These are phyloP conservation scores for Saccostrea glomerata DNA, from an alignment of 1,140 invertebrate species.

Conservation along the genomic window DNA sequence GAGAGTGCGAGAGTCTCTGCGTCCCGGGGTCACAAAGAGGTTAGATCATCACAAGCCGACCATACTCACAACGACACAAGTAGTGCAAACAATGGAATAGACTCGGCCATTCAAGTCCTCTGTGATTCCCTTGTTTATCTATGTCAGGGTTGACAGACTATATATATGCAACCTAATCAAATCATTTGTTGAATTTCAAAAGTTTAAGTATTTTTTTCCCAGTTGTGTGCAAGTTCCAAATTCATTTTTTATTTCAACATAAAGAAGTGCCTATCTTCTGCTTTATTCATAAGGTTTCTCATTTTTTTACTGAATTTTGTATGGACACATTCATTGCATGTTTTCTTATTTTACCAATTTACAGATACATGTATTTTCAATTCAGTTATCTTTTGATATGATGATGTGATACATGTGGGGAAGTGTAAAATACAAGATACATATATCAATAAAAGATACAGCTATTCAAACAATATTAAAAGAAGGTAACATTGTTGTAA, in stretches of 20 bases:
- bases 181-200: slow-evolving; percentile 22
- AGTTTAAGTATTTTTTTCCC: slow-evolving; percentile 4
- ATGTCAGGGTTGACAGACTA: slow-evolving; percentile 7
- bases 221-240: not conserved
- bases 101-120: not conserved
- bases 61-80: slow-evolving; percentile 38
- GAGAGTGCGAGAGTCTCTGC: slow-evolving; percentile 62
- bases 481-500: no score
- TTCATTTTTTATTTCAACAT: not conserved
- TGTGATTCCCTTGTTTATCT: slow-evolving; percentile 10
- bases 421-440: no score
- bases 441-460: no score
- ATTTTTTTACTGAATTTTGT: no score
- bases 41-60: not conserved
- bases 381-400: no score
- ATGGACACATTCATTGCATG: no score
- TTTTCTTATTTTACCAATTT: no score
- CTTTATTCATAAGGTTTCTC: no score
- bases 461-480: no score
- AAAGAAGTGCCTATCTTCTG: not conserved
- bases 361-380: no score
- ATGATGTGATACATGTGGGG: no score
- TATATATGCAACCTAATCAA: slow-evolving; percentile 21
- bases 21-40: slow-evolving; percentile 52
- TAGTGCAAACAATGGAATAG: slow-evolving; percentile 38